Evolutionary conservation across 1,140 invertebrate species (phyloP).

Genomic region (Cylas formicarius): DNA sequence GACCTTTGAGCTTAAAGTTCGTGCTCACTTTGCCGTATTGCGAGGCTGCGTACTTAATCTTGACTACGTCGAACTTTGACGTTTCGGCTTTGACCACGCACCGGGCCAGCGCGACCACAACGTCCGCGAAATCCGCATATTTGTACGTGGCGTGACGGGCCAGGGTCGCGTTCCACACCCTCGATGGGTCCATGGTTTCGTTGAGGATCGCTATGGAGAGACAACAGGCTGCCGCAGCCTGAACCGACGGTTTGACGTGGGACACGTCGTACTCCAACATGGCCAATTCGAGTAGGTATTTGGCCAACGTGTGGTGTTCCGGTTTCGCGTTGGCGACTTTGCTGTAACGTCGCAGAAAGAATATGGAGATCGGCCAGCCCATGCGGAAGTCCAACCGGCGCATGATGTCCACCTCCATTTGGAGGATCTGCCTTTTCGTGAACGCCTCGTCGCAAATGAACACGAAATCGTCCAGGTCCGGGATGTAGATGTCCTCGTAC

Average conservation of each 20-base stretch:
- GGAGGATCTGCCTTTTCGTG: slow-evolving; percentile 24
- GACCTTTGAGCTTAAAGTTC: slow-evolving; percentile 43
- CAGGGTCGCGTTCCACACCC: slow-evolving; percentile 45
- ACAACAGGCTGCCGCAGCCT: slow-evolving; percentile 69
- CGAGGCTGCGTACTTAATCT: slow-evolving; percentile 44
- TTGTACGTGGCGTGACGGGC: slow-evolving; percentile 44
- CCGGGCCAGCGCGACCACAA: slow-evolving; percentile 40
- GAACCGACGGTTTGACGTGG: slow-evolving; percentile 72
- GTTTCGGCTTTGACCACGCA: slow-evolving; percentile 42
- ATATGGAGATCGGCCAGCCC: slow-evolving; percentile 75
- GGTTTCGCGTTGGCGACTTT: slow-evolving; percentile 58
- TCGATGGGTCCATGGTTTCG: slow-evolving; percentile 32
- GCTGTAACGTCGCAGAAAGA: slow-evolving; percentile 73
- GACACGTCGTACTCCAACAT: slow-evolving; percentile 76
- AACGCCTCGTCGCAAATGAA: slow-evolving; percentile 82
- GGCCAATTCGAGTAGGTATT: slow-evolving; percentile 81
- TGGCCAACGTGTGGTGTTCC: slow-evolving; percentile 77
- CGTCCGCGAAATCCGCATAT: slow-evolving; percentile 42
- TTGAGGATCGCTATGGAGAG: slow-evolving; percentile 49
- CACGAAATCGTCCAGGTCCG: slow-evolving; percentile 83
- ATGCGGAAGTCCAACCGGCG: slow-evolving; percentile 71
- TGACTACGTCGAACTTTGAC: slow-evolving; percentile 44
- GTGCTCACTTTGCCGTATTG: slow-evolving; percentile 48
- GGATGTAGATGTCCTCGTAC: slow-evolving; percentile 91
- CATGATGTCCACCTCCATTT: slow-evolving; percentile 78